These are phyloP conservation scores for Dallia pectoralis DNA, from an alignment of 2,797 vertebrate species.

Conservation along the genomic window DNA sequence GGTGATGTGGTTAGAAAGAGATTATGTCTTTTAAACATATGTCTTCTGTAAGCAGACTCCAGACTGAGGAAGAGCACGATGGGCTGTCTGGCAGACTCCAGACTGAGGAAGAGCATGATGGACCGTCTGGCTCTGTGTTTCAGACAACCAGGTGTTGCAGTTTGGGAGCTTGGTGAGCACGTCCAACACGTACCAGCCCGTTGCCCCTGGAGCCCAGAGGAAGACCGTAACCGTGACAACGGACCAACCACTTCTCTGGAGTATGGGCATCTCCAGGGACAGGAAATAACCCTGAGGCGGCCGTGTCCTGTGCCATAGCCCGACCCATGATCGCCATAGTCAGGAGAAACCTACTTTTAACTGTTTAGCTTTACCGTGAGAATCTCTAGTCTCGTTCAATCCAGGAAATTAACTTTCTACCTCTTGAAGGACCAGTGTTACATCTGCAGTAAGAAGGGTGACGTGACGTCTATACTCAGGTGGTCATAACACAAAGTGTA, in stretches of 20 bases:
- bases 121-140: background rate
- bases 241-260: slow-evolving; percentile 75
- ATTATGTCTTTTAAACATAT: too few relatives aligned
- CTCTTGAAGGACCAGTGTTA: background rate
- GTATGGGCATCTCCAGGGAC: slow-evolving; percentile 68
- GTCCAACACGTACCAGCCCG: slow-evolving; percentile 74
- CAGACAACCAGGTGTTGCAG: slow-evolving; percentile 71
- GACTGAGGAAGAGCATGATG: background rate
- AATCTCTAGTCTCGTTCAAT: background rate
- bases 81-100: background rate
- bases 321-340: background rate
- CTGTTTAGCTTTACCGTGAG: background rate
- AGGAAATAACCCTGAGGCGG: slow-evolving; percentile 14
- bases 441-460: background rate
- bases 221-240: slow-evolving; percentile 69
- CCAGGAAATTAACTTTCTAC: background rate
- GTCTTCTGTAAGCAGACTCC: too few relatives aligned
- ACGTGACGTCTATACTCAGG: background rate
- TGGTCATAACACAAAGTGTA: background rate
- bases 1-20: background rate
- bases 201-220: slow-evolving; percentile 43
- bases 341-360: background rate
- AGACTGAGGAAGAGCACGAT: background rate
- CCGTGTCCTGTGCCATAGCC: background rate
- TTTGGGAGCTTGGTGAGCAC: slow-evolving; percentile 79